phyloP scores from a whole-genome alignment of 2,113 vertebrate species.

The Zapornia atra region DNA sequence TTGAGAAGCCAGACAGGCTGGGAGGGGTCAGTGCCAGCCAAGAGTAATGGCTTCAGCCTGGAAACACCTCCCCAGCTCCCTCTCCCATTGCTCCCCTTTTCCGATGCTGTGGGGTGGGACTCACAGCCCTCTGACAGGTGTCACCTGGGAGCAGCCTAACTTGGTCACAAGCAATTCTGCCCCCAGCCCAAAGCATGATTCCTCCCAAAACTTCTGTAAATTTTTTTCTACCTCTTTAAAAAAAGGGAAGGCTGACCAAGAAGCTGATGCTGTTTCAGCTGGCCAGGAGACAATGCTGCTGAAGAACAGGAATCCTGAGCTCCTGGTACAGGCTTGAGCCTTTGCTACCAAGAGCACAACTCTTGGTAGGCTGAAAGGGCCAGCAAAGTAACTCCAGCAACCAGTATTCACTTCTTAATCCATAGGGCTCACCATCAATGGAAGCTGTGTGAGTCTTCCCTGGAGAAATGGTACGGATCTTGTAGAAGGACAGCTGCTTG shows the following conservation, averaged over 20 bases:
- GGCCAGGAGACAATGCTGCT: background rate
- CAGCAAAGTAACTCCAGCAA: background rate
- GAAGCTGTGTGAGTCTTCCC: conserved; percentile 96
- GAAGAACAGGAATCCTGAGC: background rate
- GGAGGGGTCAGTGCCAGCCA: background rate
- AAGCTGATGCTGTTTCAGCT: background rate
- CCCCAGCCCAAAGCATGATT: background rate
- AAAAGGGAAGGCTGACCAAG: background rate
- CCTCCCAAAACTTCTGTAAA: background rate
- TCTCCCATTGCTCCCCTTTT: background rate
- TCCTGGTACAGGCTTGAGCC: background rate
- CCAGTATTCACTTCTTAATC: background rate
- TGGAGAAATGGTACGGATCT: conserved; percentile 87
- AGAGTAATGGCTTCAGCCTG: background rate
- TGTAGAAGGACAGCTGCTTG: conserved; percentile 92
- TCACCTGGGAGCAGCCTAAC: background rate
- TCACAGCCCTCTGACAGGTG: background rate
- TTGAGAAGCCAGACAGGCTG: background rate
- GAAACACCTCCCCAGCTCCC: background rate
- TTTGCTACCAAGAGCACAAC: background rate
- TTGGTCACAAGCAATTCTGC: background rate
- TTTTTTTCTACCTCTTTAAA: no score
- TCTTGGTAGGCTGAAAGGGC: background rate
- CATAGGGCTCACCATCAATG: conserved; percentile 86
- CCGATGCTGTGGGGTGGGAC: background rate